These are phyloP conservation scores for Galeruca laticollis DNA, from an alignment of 2,888 invertebrate genomes.

Conservation along the genomic window DNA sequence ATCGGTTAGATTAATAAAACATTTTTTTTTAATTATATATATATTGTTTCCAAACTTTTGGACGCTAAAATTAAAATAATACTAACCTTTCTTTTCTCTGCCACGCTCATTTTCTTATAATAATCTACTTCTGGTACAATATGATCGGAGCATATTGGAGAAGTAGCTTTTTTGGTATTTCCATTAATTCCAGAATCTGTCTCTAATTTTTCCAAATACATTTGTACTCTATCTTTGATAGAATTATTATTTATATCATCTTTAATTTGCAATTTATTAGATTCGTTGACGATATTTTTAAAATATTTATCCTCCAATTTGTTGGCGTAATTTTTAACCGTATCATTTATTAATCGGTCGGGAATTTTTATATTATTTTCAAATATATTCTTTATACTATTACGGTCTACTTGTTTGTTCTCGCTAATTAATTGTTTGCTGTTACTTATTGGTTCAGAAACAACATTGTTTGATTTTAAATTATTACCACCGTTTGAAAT, in stretches of 20 bases:
- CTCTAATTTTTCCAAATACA: constrained; percentile 1
- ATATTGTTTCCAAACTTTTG: no score
- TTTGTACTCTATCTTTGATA: background rate
- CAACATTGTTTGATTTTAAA: constrained; percentile 30
- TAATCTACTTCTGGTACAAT: constrained; percentile 56
- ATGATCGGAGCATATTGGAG: constrained; percentile 58
- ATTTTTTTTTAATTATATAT: background rate
- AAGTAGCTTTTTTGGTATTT: constrained; percentile 47
- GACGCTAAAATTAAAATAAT: background rate
- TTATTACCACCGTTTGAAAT: constrained; percentile 13
- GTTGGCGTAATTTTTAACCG: constrained; percentile 6
- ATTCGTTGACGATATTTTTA: constrained; percentile 36
- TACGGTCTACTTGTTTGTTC: constrained; percentile 56
- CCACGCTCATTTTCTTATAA: constrained; percentile 39
- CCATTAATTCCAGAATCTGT: background rate
- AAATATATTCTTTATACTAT: background rate
- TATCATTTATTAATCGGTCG: constrained; percentile 61
- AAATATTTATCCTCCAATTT: constrained; percentile 38
- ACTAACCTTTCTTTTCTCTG: constrained; percentile 50
- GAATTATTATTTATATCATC: background rate
- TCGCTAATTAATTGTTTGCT: constrained; percentile 60
- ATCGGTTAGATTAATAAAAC: no score
- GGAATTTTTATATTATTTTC: constrained; percentile 66
- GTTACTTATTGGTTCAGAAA: constrained; percentile 56
- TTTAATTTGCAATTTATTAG: constrained; percentile 12